These are phyloP conservation scores for Holacanthus passer DNA, from an alignment of 2,113 vertebrate genomes.

Conservation along the genomic window DNA sequence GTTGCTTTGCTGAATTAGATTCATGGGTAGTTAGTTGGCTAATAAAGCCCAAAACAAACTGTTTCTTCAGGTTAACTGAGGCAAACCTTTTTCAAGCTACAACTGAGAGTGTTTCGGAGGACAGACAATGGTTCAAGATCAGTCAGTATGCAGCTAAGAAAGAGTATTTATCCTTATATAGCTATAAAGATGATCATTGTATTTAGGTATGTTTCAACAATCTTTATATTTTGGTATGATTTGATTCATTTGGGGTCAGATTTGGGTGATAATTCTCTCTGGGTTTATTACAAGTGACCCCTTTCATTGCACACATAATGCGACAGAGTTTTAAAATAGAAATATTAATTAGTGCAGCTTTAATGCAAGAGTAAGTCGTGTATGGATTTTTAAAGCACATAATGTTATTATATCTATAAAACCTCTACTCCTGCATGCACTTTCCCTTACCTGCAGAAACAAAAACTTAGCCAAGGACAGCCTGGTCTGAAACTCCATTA, in stretches of 20 bases:
- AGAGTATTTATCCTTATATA: too few species aligned
- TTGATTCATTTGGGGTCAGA: background rate
- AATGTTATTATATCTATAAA: background rate
- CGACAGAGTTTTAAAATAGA: background rate
- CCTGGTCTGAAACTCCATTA: constrained; percentile 24
- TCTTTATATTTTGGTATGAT: too few species aligned
- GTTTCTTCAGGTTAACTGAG: background rate
- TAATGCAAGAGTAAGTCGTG: background rate
- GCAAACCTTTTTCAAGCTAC: background rate
- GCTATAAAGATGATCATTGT: too few species aligned
- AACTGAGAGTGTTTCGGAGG: background rate
- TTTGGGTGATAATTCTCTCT: background rate
- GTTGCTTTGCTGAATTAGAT: background rate
- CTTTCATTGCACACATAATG: background rate
- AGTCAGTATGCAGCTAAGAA: too few species aligned
- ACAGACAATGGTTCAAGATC: background rate
- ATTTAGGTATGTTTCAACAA: too few species aligned
- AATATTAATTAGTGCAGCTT: background rate
- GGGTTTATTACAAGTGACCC: background rate
- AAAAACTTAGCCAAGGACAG: constrained; percentile 31
- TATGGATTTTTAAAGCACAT: background rate
- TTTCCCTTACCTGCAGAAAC: constrained; percentile 4
- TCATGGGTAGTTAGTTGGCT: background rate
- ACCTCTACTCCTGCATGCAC: background rate
- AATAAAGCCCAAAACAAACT: background rate